Conservation (phyloP, 2,888 invertebrate species). For the Prosapia bicincta region DNA sequence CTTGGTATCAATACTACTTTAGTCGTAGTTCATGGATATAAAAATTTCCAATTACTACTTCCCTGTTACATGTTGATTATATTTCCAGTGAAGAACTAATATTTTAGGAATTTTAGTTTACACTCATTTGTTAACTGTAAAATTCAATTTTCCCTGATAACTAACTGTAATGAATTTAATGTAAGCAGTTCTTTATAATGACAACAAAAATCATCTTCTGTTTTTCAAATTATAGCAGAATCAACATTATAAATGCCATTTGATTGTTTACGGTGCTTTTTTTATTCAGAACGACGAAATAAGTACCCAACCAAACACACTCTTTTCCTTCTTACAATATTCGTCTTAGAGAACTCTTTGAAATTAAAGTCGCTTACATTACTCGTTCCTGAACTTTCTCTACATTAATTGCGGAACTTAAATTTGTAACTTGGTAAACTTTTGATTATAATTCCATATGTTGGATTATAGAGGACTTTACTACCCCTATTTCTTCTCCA, state of each 20-base stretch:
- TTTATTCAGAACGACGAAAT: background rate
- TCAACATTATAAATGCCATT: background rate
- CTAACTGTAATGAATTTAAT: background rate
- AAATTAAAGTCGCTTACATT: background rate
- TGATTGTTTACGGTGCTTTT: background rate
- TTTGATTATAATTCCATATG: too few relatives aligned
- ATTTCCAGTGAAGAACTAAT: background rate
- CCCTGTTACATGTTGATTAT: background rate
- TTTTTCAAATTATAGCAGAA: background rate
- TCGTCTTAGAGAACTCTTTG: background rate
- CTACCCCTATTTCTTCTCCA: too few relatives aligned
- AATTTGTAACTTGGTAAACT: too few relatives aligned
- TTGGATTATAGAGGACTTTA: too few relatives aligned
- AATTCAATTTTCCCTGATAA: slow-evolving; percentile 2
- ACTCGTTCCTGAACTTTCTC: background rate
- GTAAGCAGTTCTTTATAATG: background rate
- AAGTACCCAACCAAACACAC: background rate
- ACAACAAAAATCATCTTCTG: background rate
- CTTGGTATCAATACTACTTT: background rate
- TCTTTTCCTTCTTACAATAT: background rate
- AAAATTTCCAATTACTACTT: background rate
- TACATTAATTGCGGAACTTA: background rate
- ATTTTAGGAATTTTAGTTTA: background rate
- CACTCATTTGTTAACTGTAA: background rate
- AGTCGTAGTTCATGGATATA: background rate